A percentile compares a stretch with the other conserved stretches of the same genome.
These are phyloP conservation scores for Leptosomus discolor DNA, from an alignment of 2,113 vertebrate genomes.

Conservation along the genomic window DNA sequence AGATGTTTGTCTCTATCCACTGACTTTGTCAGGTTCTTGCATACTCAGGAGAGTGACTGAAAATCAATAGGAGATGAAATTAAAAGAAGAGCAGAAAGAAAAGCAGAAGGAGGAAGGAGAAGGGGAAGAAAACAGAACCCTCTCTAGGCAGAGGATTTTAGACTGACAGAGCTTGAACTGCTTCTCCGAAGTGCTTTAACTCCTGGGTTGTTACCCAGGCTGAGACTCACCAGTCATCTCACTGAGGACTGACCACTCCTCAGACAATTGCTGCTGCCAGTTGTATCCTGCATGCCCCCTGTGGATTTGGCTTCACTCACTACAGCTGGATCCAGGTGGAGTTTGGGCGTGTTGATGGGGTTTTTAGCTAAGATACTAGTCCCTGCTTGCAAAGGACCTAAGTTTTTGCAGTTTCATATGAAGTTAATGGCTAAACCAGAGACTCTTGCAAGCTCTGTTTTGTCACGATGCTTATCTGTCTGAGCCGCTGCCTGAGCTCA, in stretches of 20 bases:
- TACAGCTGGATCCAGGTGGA: neutral
- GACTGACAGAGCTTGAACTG: neutral
- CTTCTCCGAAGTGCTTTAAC: neutral
- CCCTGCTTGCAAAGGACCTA: neutral
- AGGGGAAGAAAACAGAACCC: neutral
- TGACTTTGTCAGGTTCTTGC: neutral
- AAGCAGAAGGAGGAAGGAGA: neutral
- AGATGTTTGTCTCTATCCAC: neutral
- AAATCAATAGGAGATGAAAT: neutral
- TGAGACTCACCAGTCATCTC: neutral
- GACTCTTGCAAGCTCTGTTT: neutral
- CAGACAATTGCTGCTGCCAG: neutral
- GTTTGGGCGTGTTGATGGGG: neutral
- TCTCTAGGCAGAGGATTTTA: neutral
- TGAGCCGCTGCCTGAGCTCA: neutral
- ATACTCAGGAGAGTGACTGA: neutral
- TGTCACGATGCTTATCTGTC: neutral
- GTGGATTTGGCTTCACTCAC: neutral
- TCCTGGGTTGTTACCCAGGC: neutral
- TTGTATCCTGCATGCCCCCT: neutral
- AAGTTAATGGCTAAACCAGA: neutral
- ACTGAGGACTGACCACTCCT: neutral
- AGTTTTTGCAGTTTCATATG: rapidly evolving
- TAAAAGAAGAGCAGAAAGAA: neutral
- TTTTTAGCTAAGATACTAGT: neutral